Base-by-base conservation (phyloP, 2,888 invertebrate genomes). In the Gasteruption jaculator region DNA sequence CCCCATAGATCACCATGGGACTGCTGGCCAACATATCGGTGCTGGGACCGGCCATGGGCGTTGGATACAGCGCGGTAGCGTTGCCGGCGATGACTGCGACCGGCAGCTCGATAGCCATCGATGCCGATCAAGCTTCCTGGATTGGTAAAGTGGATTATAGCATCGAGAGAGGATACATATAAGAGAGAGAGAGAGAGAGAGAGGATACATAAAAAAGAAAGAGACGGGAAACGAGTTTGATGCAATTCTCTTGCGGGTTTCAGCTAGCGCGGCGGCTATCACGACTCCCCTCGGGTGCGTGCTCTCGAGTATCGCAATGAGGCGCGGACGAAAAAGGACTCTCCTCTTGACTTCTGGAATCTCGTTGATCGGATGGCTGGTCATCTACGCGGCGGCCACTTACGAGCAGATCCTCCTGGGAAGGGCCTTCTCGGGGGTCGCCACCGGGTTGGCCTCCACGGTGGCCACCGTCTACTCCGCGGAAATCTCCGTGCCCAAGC, bases 11-110 rank as follows among this genome's bases (percentile, higher is more conserved):
- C 34, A 46, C 71, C 18, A 64, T 78, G 50, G 73, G 75, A 8
- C 41, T 76, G 5, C 61, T 76, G 11, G 73, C 75, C 1, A 76
- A 76, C 46, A 64, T 75, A 25, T 71, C 75, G 0, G 71, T 73
- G 39, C 54, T 79, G 24, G 76, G 77, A 2, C 77, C 78, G 2
- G 76, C 77, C 3, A 78, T 79, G 77, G 74, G 73, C 34, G 65
- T 79, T 27, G 78, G 79, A 2, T 79, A 76, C 59, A 78, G 78
- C 11, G 78, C 78, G 0, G 72, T 79, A 2, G 74, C 75, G 1
- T 56, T 79, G 15, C 63, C 71, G 8, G 54, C 77, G 24, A 60
- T 53, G 31, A 55, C 63, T 4, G 46, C 56, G 4, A 42, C 48
- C 1, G n/a, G n/a, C n/a, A 66, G 66, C 21, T 63, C 64, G 10